Evolutionary conservation across 1,140 invertebrate species (phyloP).

Genomic region (Homalodisca vitripennis): DNA sequence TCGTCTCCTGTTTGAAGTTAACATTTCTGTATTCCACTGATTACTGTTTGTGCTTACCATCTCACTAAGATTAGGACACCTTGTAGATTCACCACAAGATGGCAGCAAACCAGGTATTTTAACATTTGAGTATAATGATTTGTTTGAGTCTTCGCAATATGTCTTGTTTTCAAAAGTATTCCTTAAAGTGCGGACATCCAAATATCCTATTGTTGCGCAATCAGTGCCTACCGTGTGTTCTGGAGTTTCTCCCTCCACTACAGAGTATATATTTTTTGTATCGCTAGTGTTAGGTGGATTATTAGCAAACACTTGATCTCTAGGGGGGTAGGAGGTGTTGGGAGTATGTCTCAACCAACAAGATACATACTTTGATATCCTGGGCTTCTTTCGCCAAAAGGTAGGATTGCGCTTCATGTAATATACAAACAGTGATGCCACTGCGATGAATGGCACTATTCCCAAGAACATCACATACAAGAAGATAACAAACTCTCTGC

Average conservation of each 20-base stretch:
- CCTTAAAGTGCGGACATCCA: too few species aligned
- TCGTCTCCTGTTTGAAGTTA: too few species aligned
- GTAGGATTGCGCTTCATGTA: constrained; percentile 48
- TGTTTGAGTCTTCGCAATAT: too few species aligned
- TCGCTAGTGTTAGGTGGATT: not conserved
- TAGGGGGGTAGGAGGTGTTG: not conserved
- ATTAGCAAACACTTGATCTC: not conserved
- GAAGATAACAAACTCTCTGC: constrained; percentile 66
- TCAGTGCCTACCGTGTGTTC: too few species aligned
- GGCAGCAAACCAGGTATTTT: too few species aligned
- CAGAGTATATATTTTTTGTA: not conserved
- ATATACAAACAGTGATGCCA: constrained; percentile 67
- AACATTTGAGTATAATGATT: too few species aligned
- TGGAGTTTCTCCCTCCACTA: not conserved
- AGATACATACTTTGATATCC: constrained; percentile 34
- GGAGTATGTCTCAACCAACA: not conserved
- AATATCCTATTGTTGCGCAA: too few species aligned
- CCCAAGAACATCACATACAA: constrained; percentile 83
- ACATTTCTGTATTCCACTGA: too few species aligned
- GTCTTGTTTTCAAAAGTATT: too few species aligned
- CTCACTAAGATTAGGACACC: too few species aligned
- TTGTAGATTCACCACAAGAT: too few species aligned
- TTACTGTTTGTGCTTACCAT: too few species aligned
- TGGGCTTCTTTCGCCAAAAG: constrained; percentile 41
- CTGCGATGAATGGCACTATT: constrained; percentile 67